These are phyloP conservation scores for Neuroterus valhalla DNA, from an alignment of 1,140 invertebrate genomes.

Conservation along the genomic window DNA sequence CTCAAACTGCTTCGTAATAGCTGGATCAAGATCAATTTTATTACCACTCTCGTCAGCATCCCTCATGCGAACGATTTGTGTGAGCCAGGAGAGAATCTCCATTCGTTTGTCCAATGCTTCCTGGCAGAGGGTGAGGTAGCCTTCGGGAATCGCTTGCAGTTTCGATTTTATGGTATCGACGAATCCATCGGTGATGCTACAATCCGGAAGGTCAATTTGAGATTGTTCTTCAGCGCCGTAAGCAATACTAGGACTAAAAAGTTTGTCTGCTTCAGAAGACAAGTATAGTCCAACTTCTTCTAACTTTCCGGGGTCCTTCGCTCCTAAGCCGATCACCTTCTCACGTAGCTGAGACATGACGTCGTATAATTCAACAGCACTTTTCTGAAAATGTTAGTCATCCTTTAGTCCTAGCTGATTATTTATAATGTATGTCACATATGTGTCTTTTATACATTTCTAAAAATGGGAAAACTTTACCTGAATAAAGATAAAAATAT, in stretches of 20 bases:
- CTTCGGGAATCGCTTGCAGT: slow-evolving; percentile 42
- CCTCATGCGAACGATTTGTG: slow-evolving; percentile 17
- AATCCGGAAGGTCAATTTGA: not conserved
- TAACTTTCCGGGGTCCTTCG: slow-evolving; percentile 59
- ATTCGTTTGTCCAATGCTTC: slow-evolving; percentile 47
- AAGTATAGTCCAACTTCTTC: slow-evolving; percentile 43
- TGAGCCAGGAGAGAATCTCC: slow-evolving; percentile 46
- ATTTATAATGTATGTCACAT: too few species aligned
- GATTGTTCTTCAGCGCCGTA: too few species aligned
- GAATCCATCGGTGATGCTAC: slow-evolving; percentile 39
- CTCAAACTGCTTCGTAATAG: slow-evolving; percentile 17
- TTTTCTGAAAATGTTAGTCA: slow-evolving; percentile 34
- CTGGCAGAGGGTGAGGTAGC: slow-evolving; percentile 41
- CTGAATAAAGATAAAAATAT: too few species aligned
- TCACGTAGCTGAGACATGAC: slow-evolving; percentile 59
- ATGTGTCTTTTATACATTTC: too few species aligned
- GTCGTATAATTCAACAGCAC: slow-evolving; percentile 45
- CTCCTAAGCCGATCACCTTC: slow-evolving; percentile 56
- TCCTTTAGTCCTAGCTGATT: too few species aligned
- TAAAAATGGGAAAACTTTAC: too few species aligned
- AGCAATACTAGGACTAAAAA: too few species aligned
- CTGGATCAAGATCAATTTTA: not conserved
- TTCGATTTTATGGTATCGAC: slow-evolving; percentile 41
- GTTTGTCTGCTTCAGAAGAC: not conserved
- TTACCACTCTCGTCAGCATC: not conserved